Conservation (phyloP, 2,888 invertebrate genomes). For the Noctua janthe region DNA sequence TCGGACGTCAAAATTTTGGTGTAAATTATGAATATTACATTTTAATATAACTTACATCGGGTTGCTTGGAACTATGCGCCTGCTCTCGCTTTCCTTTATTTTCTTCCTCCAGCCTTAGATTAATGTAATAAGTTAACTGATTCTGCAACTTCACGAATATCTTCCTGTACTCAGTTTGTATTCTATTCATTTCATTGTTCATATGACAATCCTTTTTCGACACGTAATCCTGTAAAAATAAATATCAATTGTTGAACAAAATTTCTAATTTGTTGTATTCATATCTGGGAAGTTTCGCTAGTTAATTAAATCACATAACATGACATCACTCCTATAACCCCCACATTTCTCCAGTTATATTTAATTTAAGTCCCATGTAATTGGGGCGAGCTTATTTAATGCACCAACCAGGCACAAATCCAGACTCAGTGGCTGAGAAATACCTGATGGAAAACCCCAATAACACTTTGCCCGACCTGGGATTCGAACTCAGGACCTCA, state of each 20-base stretch:
- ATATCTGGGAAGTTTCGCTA: neutral
- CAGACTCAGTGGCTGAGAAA: neutral
- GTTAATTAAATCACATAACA: no score
- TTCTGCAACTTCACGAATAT: constrained; percentile 89
- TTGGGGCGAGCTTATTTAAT: neutral
- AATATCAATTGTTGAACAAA: neutral
- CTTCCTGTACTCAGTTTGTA: constrained; percentile 91
- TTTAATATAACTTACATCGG: constrained; percentile 75
- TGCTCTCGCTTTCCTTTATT: constrained; percentile 67
- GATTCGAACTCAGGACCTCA: neutral
- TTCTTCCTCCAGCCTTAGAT: constrained; percentile 85
- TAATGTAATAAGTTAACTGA: constrained; percentile 86
- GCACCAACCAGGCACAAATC: neutral
- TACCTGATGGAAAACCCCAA: neutral
- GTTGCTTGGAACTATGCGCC: constrained; percentile 70
- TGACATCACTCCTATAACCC: neutral
- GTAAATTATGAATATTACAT: neutral
- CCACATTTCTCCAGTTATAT: neutral
- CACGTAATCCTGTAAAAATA: constrained; percentile 89
- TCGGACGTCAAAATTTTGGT: neutral
- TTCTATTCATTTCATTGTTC: constrained; percentile 91
- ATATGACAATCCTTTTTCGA: constrained; percentile 92
- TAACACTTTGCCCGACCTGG: neutral
- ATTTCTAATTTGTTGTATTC: neutral
- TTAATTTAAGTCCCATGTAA: neutral